Conservation (phyloP, 1,140 invertebrate genomes). For the Drosophila quadrilineata region DNA sequence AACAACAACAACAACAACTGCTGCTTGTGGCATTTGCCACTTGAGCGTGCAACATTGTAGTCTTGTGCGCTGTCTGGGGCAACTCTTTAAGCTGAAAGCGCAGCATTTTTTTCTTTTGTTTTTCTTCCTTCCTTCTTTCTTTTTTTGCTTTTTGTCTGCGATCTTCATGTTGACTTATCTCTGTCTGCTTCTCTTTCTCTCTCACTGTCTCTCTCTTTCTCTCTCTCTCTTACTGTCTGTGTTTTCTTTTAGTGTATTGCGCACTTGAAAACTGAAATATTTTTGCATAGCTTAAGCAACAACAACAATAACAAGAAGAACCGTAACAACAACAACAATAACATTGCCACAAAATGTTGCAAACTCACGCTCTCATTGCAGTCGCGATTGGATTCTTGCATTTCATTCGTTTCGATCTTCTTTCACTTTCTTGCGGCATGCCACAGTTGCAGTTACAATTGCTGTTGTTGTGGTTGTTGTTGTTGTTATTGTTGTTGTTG, state of each 20-base stretch:
- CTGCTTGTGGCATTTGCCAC: no score
- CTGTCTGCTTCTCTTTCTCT: no score
- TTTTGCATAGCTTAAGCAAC: conserved; percentile 15
- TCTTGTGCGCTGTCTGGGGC: no score
- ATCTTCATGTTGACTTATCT: no score
- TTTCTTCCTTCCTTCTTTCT: conserved; percentile 2
- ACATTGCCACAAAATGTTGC: conserved; percentile 42
- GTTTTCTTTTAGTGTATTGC: conserved; percentile 15
- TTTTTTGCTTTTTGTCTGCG: conserved; percentile 13
- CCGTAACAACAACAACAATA: neutral
- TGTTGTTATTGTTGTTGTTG: conserved; percentile 12
- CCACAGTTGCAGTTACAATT: conserved; percentile 15
- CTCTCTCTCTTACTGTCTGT: neutral
- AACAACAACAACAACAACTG: no score
- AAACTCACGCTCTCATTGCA: conserved; percentile 60
- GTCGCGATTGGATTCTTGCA: conserved; percentile 16
- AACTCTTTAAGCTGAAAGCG: conserved; percentile 14
- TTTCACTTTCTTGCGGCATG: conserved; percentile 68
- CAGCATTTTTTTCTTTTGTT: neutral
- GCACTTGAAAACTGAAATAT: conserved; percentile 41
- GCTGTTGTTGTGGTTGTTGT: conserved; percentile 22
- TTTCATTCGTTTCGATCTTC: conserved; percentile 46
- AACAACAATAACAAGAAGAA: neutral
- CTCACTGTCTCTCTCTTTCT: no score
- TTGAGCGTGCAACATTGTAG: no score